phyloP scores from a whole-genome alignment of 2,113 vertebrate genomes.

The Gobius niger region DNA sequence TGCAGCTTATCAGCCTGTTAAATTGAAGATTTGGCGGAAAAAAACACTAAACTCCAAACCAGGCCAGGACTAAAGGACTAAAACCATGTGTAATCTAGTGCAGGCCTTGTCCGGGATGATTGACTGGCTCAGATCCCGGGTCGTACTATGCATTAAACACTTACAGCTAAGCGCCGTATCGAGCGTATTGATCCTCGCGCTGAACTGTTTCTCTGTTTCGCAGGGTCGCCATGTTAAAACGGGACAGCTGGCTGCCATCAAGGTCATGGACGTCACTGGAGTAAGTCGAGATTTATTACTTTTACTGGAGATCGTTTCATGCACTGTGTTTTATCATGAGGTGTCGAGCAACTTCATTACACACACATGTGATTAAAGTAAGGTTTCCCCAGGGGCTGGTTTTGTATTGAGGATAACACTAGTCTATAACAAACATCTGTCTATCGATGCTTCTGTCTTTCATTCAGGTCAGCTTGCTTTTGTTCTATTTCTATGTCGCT shows the following conservation, averaged over 20 bases:
- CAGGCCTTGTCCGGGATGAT: not conserved
- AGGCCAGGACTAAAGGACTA: not conserved
- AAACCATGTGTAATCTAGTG: not conserved
- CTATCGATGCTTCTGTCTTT: too few species aligned
- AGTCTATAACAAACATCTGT: too few species aligned
- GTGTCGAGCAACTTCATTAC: too few species aligned
- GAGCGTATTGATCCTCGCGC: not conserved
- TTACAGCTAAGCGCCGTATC: not conserved
- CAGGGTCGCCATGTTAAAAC: constrained; percentile 99
- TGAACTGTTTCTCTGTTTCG: constrained; percentile 30
- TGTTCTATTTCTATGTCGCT: too few species aligned
- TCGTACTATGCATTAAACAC: constrained; percentile 1
- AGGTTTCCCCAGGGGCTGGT: too few species aligned
- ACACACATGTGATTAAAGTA: too few species aligned
- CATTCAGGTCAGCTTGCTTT: too few species aligned
- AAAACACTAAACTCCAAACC: not conserved
- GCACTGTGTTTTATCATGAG: too few species aligned
- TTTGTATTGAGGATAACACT: too few species aligned
- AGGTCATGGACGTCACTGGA: constrained; percentile 99
- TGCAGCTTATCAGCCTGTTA: too few species aligned
- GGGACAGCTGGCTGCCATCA: constrained; percentile 96
- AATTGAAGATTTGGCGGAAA: too few species aligned
- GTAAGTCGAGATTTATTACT: constrained; percentile 73
- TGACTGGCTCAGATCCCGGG: not conserved
- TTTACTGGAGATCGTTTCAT: not conserved